A percentile compares a stretch with the other conserved stretches of the same genome.
Conservation (phyloP, 2,888 invertebrate genomes). For the Hybos culiciformis region DNA sequence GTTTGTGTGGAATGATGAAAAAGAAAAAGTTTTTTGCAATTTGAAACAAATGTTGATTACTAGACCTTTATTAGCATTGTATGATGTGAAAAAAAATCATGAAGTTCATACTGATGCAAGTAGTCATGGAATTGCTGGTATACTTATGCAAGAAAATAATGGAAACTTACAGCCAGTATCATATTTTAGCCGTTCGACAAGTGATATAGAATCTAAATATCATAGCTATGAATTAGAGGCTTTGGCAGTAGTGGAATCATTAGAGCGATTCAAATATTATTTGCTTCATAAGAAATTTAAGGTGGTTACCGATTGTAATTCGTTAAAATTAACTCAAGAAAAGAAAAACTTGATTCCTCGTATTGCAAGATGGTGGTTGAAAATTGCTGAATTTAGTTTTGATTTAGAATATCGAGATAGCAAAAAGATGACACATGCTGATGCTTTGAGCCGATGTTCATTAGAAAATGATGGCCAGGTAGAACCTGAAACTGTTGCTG, state of each 20-base stretch:
- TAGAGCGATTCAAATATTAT: constrained; percentile 3
- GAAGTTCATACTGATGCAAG: constrained; percentile 6
- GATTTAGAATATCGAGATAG: not conserved
- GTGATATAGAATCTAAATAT: not conserved
- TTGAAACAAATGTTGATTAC: not conserved
- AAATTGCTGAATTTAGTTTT: constrained; percentile 3
- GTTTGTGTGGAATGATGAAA: constrained; percentile 13
- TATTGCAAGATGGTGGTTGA: constrained; percentile 8
- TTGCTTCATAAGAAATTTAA: constrained; percentile 1
- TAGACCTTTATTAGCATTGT: not conserved
- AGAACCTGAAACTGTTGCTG: not conserved
- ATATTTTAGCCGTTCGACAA: constrained; percentile 5
- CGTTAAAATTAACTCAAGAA: not conserved
- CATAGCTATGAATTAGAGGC: constrained; percentile 4
- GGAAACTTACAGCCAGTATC: not conserved
- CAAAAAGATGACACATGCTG: not conserved
- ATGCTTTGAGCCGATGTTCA: not conserved
- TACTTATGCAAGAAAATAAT: constrained; percentile 1
- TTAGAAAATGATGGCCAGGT: not conserved
- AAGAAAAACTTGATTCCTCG: constrained; percentile 4
- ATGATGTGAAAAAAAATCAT: not conserved
- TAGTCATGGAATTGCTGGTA: constrained; percentile 1
- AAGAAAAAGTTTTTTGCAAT: not conserved
- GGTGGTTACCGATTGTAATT: constrained; percentile 6
- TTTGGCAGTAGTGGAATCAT: constrained; percentile 1